Evolutionary conservation across 1,140 invertebrate species (phyloP), one percentile per base, ranked within the genome.

Genomic region (Drosophila setifemur): DNA sequence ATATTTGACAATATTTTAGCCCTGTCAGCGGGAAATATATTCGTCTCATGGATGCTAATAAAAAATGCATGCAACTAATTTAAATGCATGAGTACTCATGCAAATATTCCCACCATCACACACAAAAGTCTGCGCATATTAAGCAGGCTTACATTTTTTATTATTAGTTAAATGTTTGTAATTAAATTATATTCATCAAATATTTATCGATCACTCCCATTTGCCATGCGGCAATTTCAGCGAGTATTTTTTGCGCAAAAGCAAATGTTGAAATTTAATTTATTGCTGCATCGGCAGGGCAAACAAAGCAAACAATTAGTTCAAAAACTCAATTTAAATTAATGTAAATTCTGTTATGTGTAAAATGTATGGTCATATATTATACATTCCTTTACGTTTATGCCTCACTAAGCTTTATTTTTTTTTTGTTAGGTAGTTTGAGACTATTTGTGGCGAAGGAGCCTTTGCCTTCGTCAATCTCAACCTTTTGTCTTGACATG

Each of bases 131-230:
- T 53, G 52, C n/a, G 48, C 47, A 67, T 74, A 70, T 71, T 75
- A 40, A 77, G 54, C 23, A 37, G 23, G 33, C 16, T 6, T 48
- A 39, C 48, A 52, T 35, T 44, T 69, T 61, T 75, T 63, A 61
- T 75, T 57, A 67, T 40, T 54, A 40, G 58, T 42, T 48, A 52
- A 60, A 53, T 54, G 49, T 76, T 76, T 18, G 54, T 78, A 74
- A 85, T 85, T 83, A 74, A 83, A 78, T 83, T 67, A 78, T 85
- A 47, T 60, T 54, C 73, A 83, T 83, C 60, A 73, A 83, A 70
- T 78, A 83, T 83, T 83, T 26, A 61, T 43, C 45, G 61, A 23
- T 49, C 57, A 39, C 4, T 21, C 54, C 12, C 4, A 29, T 70
- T 50, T 71, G 42, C 16, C 35, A 16, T 45, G n/a, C 23, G 19